phyloP scores from a whole-genome alignment of 2,797 vertebrate species.

The Tadarida brasiliensis region DNA sequence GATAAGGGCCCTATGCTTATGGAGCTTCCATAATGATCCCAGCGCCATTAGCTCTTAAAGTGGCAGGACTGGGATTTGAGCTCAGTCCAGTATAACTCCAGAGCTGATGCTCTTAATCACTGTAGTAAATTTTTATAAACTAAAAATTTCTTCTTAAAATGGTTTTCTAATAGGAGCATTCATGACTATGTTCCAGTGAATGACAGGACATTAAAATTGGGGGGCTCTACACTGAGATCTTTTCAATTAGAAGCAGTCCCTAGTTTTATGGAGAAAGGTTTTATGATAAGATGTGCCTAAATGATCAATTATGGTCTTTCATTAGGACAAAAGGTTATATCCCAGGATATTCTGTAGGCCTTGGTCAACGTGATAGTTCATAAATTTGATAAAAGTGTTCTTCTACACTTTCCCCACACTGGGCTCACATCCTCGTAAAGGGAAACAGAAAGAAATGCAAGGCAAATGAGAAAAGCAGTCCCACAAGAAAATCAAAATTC shows the following conservation, averaged over 20 bases:
- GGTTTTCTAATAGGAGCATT: not conserved
- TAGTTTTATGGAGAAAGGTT: not conserved
- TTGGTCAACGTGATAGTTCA: not conserved
- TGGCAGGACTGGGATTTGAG: not conserved
- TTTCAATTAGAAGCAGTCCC: not conserved
- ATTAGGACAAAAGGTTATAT: not conserved
- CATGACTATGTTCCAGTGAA: not conserved
- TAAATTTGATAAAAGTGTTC: not conserved
- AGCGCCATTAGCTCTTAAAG: not conserved
- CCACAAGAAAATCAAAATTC: conserved; percentile 59
- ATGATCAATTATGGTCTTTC: not conserved
- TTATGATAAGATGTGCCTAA: not conserved
- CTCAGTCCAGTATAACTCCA: not conserved
- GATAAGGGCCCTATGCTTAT: not conserved
- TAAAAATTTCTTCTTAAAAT: not conserved
- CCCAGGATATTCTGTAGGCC: not conserved
- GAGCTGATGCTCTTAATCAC: not conserved
- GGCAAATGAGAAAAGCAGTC: conserved; percentile 23
- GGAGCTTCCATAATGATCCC: not conserved
- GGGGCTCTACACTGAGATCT: not conserved
- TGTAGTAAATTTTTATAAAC: conserved; percentile 23
- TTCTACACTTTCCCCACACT: not conserved
- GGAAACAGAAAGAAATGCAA: conserved; percentile 49
- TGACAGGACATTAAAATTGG: not conserved
- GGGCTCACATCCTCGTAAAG: not conserved